These are phyloP conservation scores for Macquaria ambigua DNA, from an alignment of 2,113 vertebrate species.

Conservation along the genomic window DNA sequence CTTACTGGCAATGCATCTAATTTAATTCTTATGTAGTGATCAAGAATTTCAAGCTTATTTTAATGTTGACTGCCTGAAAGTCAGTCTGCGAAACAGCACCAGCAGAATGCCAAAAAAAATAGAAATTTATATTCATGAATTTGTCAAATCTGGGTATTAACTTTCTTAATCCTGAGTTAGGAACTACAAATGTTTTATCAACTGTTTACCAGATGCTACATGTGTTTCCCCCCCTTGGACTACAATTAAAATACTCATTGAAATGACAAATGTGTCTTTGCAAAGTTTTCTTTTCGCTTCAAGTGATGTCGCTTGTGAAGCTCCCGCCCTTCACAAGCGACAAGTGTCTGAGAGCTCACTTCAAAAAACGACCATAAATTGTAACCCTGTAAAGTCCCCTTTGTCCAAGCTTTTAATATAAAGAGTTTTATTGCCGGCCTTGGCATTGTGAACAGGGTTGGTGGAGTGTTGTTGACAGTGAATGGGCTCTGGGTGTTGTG, in stretches of 20 bases:
- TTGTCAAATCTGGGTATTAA: not conserved
- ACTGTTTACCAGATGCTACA: not conserved
- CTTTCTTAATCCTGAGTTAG: not conserved
- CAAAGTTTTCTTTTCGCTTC: not conserved
- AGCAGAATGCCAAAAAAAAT: not conserved
- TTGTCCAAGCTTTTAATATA: conserved; percentile 65
- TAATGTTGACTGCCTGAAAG: not conserved
- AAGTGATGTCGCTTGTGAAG: conserved; percentile 20
- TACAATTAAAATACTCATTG: conserved; percentile 3
- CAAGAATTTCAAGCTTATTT: not conserved
- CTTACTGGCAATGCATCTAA: not conserved
- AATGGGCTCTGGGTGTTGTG: conserved; percentile 37
- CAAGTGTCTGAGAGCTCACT: conserved; percentile 47
- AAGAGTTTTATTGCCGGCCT: conserved; percentile 66
- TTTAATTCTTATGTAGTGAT: not conserved
- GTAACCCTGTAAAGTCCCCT: conserved; percentile 5
- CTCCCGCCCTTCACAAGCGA: conserved; percentile 13
- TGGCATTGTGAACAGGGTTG: conserved; percentile 38
- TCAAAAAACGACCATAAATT: conserved; percentile 50
- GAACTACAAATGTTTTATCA: conserved; percentile 1
- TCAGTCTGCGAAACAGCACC: not conserved
- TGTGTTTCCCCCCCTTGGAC: not conserved
- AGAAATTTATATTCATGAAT: not conserved
- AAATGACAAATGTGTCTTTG: conserved; percentile 15
- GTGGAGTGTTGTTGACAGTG: conserved; percentile 49